Percentiles rank a stretch among this genome's conserved stretches.
phyloP scores from a whole-genome alignment of 2,113 vertebrate genomes.

The Hydrochoerus hydrochaeris region DNA sequence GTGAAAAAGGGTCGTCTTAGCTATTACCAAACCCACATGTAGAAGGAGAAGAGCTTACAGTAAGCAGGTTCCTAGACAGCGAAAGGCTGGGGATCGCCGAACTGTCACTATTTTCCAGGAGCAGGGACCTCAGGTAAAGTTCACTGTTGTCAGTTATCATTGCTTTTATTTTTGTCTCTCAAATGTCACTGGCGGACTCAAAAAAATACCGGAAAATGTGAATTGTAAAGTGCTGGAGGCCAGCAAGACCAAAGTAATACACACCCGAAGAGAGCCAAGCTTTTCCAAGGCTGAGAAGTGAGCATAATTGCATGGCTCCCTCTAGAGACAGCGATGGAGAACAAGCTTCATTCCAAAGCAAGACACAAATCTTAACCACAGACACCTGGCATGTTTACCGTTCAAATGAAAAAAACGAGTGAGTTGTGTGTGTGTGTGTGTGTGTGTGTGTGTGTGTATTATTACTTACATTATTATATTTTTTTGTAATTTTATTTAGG shows the following conservation, averaged over 20 bases:
- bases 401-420: not conserved
- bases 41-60: not conserved
- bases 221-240: not conserved
- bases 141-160: not conserved
- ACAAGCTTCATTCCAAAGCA: not conserved
- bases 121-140: not conserved
- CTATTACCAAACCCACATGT: not conserved
- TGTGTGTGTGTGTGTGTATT: not conserved
- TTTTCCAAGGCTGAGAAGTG: not conserved
- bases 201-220: not conserved
- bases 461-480: not conserved
- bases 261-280: no score
- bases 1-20: not conserved
- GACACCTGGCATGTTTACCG: not conserved
- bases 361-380: not conserved
- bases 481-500: not conserved
- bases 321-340: not conserved
- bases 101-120: not conserved
- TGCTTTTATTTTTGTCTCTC: conserved; percentile 34
- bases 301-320: not conserved
- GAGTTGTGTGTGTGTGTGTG: not conserved
- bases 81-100: not conserved
- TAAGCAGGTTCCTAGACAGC: not conserved
- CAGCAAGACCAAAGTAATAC: not conserved
- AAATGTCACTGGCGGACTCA: not conserved